A percentile compares a stretch with the other conserved stretches of the same genome.
These are phyloP conservation scores for Aradophagus sp. DNA, from an alignment of 1,140 invertebrate species.

Conservation along the genomic window DNA sequence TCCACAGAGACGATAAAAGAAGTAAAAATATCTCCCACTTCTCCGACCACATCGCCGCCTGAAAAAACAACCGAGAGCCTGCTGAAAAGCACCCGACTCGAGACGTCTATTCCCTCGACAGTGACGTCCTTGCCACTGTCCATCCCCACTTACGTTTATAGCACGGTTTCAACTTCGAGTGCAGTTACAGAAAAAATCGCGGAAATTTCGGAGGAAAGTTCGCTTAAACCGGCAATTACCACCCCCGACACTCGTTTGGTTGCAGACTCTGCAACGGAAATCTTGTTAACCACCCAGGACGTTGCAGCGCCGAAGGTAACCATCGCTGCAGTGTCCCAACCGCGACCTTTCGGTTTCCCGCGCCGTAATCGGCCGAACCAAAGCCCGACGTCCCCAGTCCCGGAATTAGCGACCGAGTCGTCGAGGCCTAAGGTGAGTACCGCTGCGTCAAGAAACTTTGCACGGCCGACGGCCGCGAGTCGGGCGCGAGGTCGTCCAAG, in stretches of 20 bases:
- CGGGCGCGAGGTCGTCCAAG: slow-evolving; percentile 63
- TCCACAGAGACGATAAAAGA: slow-evolving; percentile 16
- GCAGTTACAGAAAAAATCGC: slow-evolving; percentile 25
- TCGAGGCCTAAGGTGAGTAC: slow-evolving; percentile 72
- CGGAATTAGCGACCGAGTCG: slow-evolving; percentile 67
- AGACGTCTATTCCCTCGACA: slow-evolving; percentile 58
- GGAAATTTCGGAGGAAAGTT: slow-evolving; percentile 29
- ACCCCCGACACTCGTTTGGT: slow-evolving; percentile 61
- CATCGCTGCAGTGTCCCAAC: slow-evolving; percentile 73
- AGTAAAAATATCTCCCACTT: slow-evolving; percentile 4
- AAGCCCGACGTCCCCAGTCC: slow-evolving; percentile 57
- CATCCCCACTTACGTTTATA: slow-evolving; percentile 38
- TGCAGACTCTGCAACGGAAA: slow-evolving; percentile 67
- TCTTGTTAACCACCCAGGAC: slow-evolving; percentile 62
- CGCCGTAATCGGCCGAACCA: slow-evolving; percentile 66
- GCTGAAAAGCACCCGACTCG: slow-evolving; percentile 29
- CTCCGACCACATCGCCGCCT: slow-evolving; percentile 1
- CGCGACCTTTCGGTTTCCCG: slow-evolving; percentile 76
- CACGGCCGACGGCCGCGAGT: slow-evolving; percentile 66
- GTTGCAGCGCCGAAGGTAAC: slow-evolving; percentile 60
- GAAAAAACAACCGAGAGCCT: slow-evolving; percentile 15
- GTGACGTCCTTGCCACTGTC: slow-evolving; percentile 24
- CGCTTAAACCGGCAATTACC: slow-evolving; percentile 58
- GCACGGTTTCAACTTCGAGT: slow-evolving; percentile 22
- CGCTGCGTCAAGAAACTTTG: slow-evolving; percentile 68